Evolutionary conservation across 2,113 vertebrate genomes (phyloP).

Genomic region (Tor tambroides): DNA sequence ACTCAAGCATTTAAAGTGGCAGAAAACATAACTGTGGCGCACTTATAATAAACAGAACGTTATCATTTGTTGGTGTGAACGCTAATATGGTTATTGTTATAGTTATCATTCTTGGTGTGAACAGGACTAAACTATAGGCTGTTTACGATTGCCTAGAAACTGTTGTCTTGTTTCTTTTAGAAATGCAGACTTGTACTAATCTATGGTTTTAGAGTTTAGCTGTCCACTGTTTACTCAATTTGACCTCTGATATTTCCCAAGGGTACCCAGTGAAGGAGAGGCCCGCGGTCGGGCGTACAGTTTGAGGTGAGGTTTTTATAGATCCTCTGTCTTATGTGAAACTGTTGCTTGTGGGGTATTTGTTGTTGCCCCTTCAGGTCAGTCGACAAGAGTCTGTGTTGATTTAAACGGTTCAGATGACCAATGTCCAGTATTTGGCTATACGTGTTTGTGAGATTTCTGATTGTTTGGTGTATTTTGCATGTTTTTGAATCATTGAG

Average conservation of each 20-base stretch:
- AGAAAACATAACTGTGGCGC: background rate
- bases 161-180: background rate
- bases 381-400: background rate
- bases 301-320: conserved; percentile 54
- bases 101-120: background rate
- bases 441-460: background rate
- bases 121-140: background rate
- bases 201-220: conserved; percentile 26
- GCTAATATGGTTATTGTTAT: background rate
- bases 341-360: background rate
- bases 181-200: background rate
- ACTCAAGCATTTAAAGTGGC: background rate
- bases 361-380: background rate
- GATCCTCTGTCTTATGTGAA: conserved; percentile 13
- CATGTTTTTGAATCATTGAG: background rate
- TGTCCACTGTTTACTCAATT: conserved; percentile 31
- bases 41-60: background rate
- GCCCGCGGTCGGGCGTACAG: conserved; percentile 53
- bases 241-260: conserved; percentile 55
- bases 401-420: background rate
- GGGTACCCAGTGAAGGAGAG: conserved; percentile 59
- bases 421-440: background rate
- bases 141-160: background rate
- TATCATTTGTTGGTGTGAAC: background rate
- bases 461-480: background rate